Base-by-base conservation (phyloP, 2,888 invertebrate species). In the Sisyra terminalis region DNA sequence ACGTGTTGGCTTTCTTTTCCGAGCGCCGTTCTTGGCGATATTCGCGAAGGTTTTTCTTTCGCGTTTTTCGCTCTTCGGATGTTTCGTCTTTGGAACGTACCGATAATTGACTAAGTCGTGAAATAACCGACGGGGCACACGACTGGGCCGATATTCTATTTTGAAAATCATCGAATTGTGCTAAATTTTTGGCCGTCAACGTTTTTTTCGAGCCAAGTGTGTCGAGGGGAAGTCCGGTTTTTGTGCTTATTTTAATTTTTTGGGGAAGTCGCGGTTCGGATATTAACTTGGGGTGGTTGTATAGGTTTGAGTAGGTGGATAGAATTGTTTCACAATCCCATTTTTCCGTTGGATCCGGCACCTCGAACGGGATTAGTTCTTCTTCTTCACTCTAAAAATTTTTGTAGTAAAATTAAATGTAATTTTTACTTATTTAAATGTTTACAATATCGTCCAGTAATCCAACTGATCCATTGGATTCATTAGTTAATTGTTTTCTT, bases 241-340 rank as follows among this genome's bases (percentile, higher is more conserved):
- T 78, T 0, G 69, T 57, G 57, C 78, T 68, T n/a, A 86, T 73
- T 58, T 70, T 67, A 39, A 86, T 85, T 61, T 77, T 79, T 3
- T 65, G 57, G 0, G 60, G 53, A 56, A 76, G 78, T 60, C 70
- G 73, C 1, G 78, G 75, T 53, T 85, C 87, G 39, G 73, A 69
- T 41, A 93, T 90, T 15, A 89, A 53, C 58, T 84, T 87, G 0
- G 96, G 96, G 64, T 87, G 88, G 64, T 96, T 94, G 59, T 89
- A 90, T 42, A 85, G 67, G 56, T 82, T 94, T 6, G 92, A 92
- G 58, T 88, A 88, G 0, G 88, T 92, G 14, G 86, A 84, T 4
- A 93, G 64, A 50, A 93, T 82, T 44, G 86, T 86, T 65, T 93
- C 85, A 54, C 93, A 93, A 63, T 94, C 93, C 85, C 84, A 90